Base-by-base conservation (phyloP, 1,140 invertebrate species). In the Drosophila mojavensis region DNA sequence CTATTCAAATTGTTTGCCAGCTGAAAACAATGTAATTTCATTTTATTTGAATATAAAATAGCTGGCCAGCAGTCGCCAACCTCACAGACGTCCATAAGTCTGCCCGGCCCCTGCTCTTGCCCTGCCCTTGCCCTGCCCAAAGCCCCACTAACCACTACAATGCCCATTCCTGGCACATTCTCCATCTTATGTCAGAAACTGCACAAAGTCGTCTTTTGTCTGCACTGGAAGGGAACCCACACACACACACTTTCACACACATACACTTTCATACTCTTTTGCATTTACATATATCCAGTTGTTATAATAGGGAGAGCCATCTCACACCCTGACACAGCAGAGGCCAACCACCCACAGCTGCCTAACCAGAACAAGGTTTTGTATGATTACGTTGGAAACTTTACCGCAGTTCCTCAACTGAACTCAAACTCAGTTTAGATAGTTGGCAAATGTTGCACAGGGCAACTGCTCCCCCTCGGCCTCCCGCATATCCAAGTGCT, bases 1-100 rank as follows among this genome's bases (percentile, higher is more conserved):
- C 88, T 90, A 90, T 91, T 91, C 88, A 90, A 90, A 90, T 90
- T 90, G 88, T 90, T 90, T 91, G 86, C 88, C 82, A 88, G 88
- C 82, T 90, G 88, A 88, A 89, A 91, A 90, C 86, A 90, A 90
- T 88, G 88, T 90, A 90, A 90, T 90, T 90, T 90, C 80, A 90
- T 90, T 90, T 83, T 90, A 90, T 90, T 90, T 90, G 81, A 90
- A 89, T 89, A 89, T 84, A 89, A 89, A 90, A 90, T 83, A 75
- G 72, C 84, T 73, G 64, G 62, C 54, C 71, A 55, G 47, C 74
- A 68, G 66, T 66, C 53, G 45, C 56, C 59, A 20, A 26, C 69
- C 36, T 58, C 47, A 30, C 45, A 48, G 56, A 30, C 36, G 20
- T 11, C 55, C 20, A 15, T 45, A 48, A 60, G 43, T 48, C 26